Percentiles rank a stretch among this genome's conserved stretches.
Evolutionary conservation across 2,113 vertebrate species (phyloP).

Genomic region (Rallus limicola): DNA sequence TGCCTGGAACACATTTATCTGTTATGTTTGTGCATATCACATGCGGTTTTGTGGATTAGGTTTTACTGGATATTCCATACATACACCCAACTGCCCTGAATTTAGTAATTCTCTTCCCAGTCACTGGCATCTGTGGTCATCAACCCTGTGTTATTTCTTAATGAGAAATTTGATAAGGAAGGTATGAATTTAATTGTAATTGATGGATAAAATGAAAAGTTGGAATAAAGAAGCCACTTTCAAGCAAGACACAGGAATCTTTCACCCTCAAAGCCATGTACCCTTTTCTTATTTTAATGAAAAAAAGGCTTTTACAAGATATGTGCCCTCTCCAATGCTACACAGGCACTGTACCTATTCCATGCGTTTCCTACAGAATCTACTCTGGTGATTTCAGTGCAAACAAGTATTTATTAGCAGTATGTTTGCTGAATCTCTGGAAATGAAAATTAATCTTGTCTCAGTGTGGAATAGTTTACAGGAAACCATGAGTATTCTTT

Average conservation of each 20-base stretch:
- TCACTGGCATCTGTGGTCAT: background rate
- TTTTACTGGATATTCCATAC: background rate
- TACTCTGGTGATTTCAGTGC: background rate
- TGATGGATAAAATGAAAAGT: background rate
- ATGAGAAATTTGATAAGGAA: background rate
- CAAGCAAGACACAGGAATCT: background rate
- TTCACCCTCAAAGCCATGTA: background rate
- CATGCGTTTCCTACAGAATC: background rate
- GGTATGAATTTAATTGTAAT: background rate
- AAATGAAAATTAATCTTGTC: background rate
- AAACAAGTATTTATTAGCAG: background rate
- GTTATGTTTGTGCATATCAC: background rate
- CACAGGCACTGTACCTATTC: background rate
- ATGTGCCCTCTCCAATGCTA: background rate
- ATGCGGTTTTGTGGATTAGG: background rate
- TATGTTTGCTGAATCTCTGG: background rate
- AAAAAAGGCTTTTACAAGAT: background rate
- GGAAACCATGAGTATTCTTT: background rate
- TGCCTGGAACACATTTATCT: rapidly evolving
- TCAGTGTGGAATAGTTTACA: background rate
- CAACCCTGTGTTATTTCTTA: background rate
- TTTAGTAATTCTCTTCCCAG: background rate
- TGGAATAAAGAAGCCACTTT: background rate
- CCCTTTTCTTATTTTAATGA: background rate
- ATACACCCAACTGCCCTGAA: rapidly evolving